phyloP scores from a whole-genome alignment of 2,888 invertebrate species.

The Drosophila kambysellisi region DNA sequence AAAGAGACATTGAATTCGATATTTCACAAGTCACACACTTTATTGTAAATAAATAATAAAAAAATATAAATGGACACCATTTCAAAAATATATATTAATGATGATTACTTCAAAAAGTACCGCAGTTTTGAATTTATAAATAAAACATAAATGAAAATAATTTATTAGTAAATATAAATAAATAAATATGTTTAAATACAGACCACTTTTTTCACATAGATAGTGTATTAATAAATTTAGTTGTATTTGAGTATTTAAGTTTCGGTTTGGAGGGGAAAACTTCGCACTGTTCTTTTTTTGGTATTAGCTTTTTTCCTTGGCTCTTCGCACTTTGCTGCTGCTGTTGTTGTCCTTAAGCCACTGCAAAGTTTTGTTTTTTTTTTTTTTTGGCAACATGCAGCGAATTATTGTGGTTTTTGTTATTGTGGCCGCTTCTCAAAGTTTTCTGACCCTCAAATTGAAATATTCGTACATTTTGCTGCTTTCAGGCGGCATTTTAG shows the following conservation, averaged over 20 bases:
- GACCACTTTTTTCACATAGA: not conserved
- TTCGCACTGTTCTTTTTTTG: conserved; percentile 9
- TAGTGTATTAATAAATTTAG: not conserved
- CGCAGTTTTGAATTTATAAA: not conserved
- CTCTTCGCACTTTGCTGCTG: conserved; percentile 52
- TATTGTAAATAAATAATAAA: no score
- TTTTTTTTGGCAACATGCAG: conserved; percentile 25
- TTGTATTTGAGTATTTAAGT: not conserved
- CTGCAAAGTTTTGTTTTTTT: conserved; percentile 23
- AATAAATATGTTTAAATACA: not conserved
- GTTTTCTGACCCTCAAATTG: conserved; percentile 73
- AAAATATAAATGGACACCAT: not conserved
- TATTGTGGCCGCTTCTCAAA: conserved; percentile 40
- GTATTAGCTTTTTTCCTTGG: conserved; percentile 22
- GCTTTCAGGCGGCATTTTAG: conserved; percentile 57
- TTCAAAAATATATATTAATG: not conserved
- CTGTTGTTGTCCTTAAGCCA: conserved; percentile 37
- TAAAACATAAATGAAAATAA: not conserved
- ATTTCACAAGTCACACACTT: no score
- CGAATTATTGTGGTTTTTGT: conserved; percentile 10
- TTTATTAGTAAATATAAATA: not conserved
- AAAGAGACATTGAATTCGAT: not conserved
- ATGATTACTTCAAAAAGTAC: not conserved
- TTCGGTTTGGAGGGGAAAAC: not conserved
- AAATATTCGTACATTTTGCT: conserved; percentile 63